Base-by-base conservation (phyloP, 2,113 vertebrate species). In the Oreochromis spilurus region DNA sequence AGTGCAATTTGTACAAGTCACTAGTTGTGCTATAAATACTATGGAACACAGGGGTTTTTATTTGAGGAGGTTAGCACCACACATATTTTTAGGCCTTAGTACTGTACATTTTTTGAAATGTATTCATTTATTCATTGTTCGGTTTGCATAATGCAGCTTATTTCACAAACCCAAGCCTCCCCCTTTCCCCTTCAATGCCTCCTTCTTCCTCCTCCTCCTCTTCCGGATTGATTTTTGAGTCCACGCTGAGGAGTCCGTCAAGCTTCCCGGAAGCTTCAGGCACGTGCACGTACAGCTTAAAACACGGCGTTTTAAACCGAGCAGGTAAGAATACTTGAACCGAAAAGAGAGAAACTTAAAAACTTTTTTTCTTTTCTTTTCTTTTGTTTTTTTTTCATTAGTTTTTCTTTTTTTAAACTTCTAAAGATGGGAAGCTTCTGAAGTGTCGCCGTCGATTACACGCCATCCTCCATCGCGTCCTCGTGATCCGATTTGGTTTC, bases 1-100 rank as follows among this genome's bases (percentile, higher is more conserved):
- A 99, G 98, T 99, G 98, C 98, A 99, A 99, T 98, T 99, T 98
- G 97, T 99, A 99, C 98, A 99, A 98, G 98, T 99, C 98, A 98
- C 97, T 99, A 98, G 97, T 99, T 99, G 99, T 99, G 99, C 99
- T 99, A 99, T 99, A 99, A 99, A 99, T 99, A 99, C 98, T 99
- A 99, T 99, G 97, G 98, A 99, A 99, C 98, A 99, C 97, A 97
- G 97, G 97, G 96, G 97, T 97, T 96, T 96, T 97, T 96, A 98
- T 94, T 91, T 84, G 97, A 98, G 97, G 98, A 98, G 98, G 98
- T 96, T 98, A 96, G 98, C 99, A 99, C 99, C 99, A 99, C 99
- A 99, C 98, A 97, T 98, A 94, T 97, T 97, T 98, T 98, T 99
- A 99, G 99, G 98, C 98, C 98, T 98, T 98, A 98, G 98, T 97